Base-by-base conservation (phyloP, 2,113 vertebrate species). In the Tachycineta bicolor region DNA sequence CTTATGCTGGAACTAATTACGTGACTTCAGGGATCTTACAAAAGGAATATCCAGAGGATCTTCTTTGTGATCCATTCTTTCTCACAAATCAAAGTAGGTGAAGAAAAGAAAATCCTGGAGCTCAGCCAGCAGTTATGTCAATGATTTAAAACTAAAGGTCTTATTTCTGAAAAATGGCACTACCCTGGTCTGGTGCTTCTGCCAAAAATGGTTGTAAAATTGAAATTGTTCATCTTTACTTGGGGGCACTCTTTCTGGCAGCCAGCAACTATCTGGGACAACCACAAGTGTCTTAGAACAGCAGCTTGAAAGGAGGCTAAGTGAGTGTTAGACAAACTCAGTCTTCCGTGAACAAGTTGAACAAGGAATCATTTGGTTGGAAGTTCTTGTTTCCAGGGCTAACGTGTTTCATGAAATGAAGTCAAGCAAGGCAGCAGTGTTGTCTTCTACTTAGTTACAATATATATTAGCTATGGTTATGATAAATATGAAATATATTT, bases 151-250 rank as follows among this genome's bases (percentile, higher is more conserved):
- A 65, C 28, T 19, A 28, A 49, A 86, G 24, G 70, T 70, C 84
- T 82, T 58, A 43, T 69, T 96, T 91, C 75, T 85, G 74, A 95
- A 78, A 79, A 84, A 87, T 58, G 58, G 13, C 70, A 73, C 39
- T 91, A 46, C 41, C 44, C 28, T 65, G 31, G 46, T 63, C 84
- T 90, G 20, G 34, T 59, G 37, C 47, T 90, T 89, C 90, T 77
- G 86, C 89, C 95, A 94, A 95, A 97, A 83, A 77, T 74, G 76
- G 31, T 83, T 93, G 89, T 93, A 93, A 97, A 96, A 70, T 46
- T 47, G 67, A 59, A 86, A 95, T 81, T 89, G 89, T 90, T 94
- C 83, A 64, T 90, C 58, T 89, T 84, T 77, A 69, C 80, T 56
- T 46, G 58, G 87, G 77, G 53, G n/a, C 37, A 53, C 43, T 68